phyloP scores from a whole-genome alignment of 2,113 vertebrate species.

The Odontesthes bonariensis region DNA sequence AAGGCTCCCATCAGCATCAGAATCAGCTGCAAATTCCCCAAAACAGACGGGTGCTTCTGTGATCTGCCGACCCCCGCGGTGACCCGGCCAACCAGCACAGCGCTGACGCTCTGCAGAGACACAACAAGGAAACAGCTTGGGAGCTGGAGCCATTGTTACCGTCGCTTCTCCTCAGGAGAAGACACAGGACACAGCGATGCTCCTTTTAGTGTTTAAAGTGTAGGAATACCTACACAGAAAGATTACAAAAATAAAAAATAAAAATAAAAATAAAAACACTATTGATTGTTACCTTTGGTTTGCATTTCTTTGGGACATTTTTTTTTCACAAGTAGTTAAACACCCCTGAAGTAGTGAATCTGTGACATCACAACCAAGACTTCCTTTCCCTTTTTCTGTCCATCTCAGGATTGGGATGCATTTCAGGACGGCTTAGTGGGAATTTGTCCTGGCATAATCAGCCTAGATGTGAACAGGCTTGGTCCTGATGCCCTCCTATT shows the following conservation, averaged over 20 bases:
- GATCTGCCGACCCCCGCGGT: constrained; percentile 51
- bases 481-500: constrained; percentile 58
- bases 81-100: constrained; percentile 32
- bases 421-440: constrained; percentile 55
- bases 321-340: background rate
- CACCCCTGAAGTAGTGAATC: background rate
- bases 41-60: constrained; percentile 23
- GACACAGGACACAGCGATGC: background rate
- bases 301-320: background rate
- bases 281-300: background rate
- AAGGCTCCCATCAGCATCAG: background rate
- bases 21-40: constrained; percentile 16
- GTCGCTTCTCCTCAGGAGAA: background rate
- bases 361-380: background rate
- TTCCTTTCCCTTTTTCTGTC: constrained; percentile 24
- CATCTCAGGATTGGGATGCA: constrained; percentile 34
- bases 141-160: background rate
- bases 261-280: background rate
- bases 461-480: constrained; percentile 50
- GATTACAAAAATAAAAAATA: background rate
- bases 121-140: constrained; percentile 1
- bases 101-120: constrained; percentile 34
- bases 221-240: background rate
- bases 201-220: background rate
- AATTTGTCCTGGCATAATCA: constrained; percentile 75